Evolutionary conservation across 2,888 invertebrate species (phyloP).

Genomic region (Candidula unifasciata): DNA sequence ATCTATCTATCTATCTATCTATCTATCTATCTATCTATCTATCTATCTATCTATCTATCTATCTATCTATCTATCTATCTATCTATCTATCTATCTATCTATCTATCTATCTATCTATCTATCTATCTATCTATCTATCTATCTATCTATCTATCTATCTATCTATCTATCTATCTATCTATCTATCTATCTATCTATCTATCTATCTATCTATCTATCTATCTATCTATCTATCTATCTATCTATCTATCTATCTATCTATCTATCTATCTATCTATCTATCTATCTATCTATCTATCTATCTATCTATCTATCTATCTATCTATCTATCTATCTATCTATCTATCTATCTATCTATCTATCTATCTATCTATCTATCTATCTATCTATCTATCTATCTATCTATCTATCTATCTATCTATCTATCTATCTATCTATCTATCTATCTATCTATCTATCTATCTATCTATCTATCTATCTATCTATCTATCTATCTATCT

Average conservation of each 20-base stretch:
- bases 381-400: too few relatives aligned
- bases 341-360: constrained; percentile 38
- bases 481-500: background rate
- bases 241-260: constrained; percentile 13
- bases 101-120: constrained; percentile 39
- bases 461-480: constrained; percentile 3
- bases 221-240: constrained; percentile 42
- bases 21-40: too few relatives aligned
- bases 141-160: background rate
- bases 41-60: too few relatives aligned
- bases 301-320: constrained; percentile 30
- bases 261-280: background rate
- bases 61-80: too few relatives aligned
- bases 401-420: constrained; percentile 24
- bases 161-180: too few relatives aligned
- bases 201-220: constrained; percentile 34
- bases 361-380: background rate
- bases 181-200: constrained; percentile 9
- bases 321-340: constrained; percentile 42
- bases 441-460: constrained; percentile 40
- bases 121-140: constrained; percentile 40
- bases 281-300: background rate
- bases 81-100: constrained; percentile 31
- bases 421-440: constrained; percentile 35
- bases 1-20: too few relatives aligned